Evolutionary conservation across 2,888 invertebrate genomes (phyloP).

Genomic region (Diploptera punctata): DNA sequence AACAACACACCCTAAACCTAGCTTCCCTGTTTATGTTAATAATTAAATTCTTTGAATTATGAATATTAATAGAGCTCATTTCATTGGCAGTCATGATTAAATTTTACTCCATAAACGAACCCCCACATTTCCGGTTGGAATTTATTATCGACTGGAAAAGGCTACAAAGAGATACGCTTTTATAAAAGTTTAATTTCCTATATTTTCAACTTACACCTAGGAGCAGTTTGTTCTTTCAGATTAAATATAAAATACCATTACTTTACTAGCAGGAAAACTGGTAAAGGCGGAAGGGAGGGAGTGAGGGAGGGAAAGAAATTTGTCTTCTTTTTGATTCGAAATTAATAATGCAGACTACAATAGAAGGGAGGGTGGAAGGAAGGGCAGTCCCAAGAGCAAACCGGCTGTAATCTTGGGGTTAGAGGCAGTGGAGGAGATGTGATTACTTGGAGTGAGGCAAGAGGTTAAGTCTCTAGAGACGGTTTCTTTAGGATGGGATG

Average conservation of each 20-base stretch:
- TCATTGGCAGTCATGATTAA: too few species aligned
- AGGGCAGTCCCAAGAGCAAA: too few species aligned
- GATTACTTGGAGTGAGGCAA: slow-evolving; percentile 24
- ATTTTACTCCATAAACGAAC: too few species aligned
- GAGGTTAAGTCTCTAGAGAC: background rate
- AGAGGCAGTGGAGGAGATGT: slow-evolving; percentile 14
- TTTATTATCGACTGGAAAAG: too few species aligned
- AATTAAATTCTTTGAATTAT: too few species aligned
- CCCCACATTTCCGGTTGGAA: too few species aligned
- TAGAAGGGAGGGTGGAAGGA: background rate
- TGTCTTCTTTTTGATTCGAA: slow-evolving; percentile 23
- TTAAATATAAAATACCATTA: background rate
- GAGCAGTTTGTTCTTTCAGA: background rate
- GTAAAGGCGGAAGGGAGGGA: slow-evolving; percentile 52
- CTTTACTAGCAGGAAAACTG: slow-evolving; percentile 52
- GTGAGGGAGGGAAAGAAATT: background rate
- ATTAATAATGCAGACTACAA: slow-evolving; percentile 33
- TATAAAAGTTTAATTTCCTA: background rate
- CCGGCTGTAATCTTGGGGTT: too few species aligned
- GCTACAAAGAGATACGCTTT: background rate
- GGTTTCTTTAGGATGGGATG: slow-evolving; percentile 25
- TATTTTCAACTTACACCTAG: background rate
- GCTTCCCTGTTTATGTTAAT: too few species aligned
- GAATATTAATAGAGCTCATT: too few species aligned
- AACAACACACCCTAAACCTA: too few species aligned